Conservation (phyloP, 2,797 vertebrate genomes). For the Artibeus jamaicensis region DNA sequence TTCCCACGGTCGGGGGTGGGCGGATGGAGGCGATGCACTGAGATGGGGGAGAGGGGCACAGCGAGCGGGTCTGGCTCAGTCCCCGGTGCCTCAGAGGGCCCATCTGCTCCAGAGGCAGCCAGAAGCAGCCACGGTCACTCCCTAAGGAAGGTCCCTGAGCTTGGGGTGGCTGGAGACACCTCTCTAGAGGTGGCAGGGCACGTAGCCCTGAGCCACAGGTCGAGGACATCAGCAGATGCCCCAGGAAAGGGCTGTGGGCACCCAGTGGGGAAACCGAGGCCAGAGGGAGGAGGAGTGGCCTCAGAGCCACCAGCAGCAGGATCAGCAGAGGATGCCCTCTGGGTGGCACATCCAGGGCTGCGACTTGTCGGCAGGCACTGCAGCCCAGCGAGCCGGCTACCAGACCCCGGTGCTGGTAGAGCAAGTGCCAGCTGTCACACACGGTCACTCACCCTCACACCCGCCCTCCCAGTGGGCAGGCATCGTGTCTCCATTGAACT, state of each 20-base stretch:
- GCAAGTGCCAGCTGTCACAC: neutral
- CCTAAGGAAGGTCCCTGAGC: neutral
- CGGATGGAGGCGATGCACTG: rapidly evolving
- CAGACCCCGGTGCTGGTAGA: neutral
- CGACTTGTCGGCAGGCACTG: rapidly evolving
- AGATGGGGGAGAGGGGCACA: too few species aligned
- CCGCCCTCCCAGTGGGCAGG: rapidly evolving
- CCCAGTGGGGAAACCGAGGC: neutral
- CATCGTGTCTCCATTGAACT: rapidly evolving
- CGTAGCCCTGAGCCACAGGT: neutral
- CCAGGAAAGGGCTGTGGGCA: neutral
- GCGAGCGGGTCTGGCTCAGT: neutral
- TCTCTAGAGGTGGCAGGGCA: neutral
- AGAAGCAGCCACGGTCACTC: neutral
- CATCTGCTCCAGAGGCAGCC: neutral
- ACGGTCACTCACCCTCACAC: rapidly evolving
- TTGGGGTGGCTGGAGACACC: neutral
- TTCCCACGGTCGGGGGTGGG: rapidly evolving
- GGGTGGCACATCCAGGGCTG: neutral
- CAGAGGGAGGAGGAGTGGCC: rapidly evolving
- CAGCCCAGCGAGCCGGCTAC: rapidly evolving
- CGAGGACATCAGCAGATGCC: neutral
- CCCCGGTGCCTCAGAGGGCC: neutral
- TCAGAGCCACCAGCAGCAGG: neutral
- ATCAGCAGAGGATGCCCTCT: neutral